Evolutionary conservation across 2,888 invertebrate species (phyloP), one percentile per base, ranked within the genome.

Genomic region (Aquatica leii): DNA sequence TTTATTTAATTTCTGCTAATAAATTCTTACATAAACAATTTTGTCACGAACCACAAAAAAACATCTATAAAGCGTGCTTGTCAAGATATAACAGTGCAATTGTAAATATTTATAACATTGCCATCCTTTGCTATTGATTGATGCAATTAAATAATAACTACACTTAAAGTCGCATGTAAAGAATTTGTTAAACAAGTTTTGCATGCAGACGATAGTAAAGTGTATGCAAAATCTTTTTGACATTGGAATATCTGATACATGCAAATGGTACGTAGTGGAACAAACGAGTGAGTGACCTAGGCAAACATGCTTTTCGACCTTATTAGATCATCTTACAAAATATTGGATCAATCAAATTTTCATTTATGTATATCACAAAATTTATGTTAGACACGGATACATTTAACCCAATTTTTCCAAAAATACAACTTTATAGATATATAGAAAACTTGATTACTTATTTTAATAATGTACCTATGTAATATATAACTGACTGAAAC

Each of bases 191-290:
- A 54, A 56, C 48, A 41, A 54, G 6, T 49, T 57, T 57, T 57
- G 57, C 57, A 57, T 57, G 57, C 57, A 57, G 57, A 57, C 57
- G 17, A 14, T 48, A 48, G 34, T 35, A 46, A n/a, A 49, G 50
- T 18, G 40, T 40, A 50, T 50, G 49, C 24, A 57, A 57, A 57
- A 57, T 57, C 57, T 50, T 49, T 57, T 49, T 43, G 37, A 15
- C 17, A 12, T 18, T 48, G 17, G 50, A 57, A 57, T 57, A 57
- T 24, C 37, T 57, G 35, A 57, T 49, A 56, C 43, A 12, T 35
- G 21, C 24, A 50, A 57, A 57, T 57, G 57, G 57, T 57, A 57
- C 57, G 40, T 57, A 57, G 15, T 57, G 49, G 50, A 57, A 57
- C 49, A 56, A 40, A 12, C 14, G 40, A 40, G 40, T 40, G 40